A percentile compares a stretch with the other conserved stretches of the same genome.
These are phyloP conservation scores for Coenobita brevimanus DNA, from an alignment of 1,140 invertebrate species.

Conservation along the genomic window DNA sequence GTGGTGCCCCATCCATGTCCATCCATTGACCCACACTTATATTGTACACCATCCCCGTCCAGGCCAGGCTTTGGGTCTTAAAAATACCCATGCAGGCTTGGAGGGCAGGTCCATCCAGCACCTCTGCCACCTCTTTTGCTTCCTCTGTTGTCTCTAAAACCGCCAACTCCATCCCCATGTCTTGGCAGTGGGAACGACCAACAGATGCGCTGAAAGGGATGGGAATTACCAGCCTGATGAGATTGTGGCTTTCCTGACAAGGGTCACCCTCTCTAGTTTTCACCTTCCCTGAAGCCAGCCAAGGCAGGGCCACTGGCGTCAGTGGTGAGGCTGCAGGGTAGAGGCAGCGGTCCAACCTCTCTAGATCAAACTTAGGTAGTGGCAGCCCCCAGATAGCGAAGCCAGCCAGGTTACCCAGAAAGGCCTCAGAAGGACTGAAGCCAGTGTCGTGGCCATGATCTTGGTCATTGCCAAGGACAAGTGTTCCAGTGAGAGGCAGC, in stretches of 20 bases:
- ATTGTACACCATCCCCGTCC: not conserved
- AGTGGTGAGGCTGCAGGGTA: not conserved
- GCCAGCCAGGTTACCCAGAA: not conserved
- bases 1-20: not conserved
- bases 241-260: not conserved
- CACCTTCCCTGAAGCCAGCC: not conserved
- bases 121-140: not conserved
- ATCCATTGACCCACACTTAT: not conserved
- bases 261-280: conserved; percentile 10
- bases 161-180: not conserved
- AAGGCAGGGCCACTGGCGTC: not conserved
- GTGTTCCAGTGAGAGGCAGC: conserved; percentile 5
- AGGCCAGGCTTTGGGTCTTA: not conserved
- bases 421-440: conserved; percentile 2
- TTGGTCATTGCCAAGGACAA: conserved; percentile 25
- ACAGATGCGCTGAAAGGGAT: not conserved
- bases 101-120: not conserved
- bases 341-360: not conserved
- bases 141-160: not conserved
- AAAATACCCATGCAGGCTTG: not conserved
- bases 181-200: not conserved
- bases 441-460: not conserved
- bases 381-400: not conserved
- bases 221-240: not conserved
- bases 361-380: not conserved